A percentile compares a stretch with the other conserved stretches of the same genome.
Conservation (phyloP, 2,888 invertebrate genomes). For the Diplazon laetatorius region DNA sequence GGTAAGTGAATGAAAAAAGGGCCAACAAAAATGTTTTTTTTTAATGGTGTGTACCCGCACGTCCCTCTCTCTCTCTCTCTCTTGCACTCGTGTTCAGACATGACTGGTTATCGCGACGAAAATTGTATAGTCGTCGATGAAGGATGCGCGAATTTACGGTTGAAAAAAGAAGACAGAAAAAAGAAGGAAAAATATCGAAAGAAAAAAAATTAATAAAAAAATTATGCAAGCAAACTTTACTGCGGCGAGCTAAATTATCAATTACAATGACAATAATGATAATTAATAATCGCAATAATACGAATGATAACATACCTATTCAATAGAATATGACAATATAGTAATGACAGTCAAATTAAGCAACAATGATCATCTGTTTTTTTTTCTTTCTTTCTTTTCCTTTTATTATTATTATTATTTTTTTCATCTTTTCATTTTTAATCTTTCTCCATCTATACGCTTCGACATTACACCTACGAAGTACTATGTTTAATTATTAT, state of each 20-base stretch:
- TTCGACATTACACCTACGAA: conserved; percentile 36
- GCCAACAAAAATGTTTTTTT: conserved; percentile 15
- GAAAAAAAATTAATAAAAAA: no score
- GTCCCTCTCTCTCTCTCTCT: conserved; percentile 39
- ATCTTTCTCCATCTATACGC: conserved; percentile 29
- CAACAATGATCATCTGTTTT: conserved; percentile 78
- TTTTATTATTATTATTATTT: no score
- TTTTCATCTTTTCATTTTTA: no score
- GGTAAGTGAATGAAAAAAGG: conserved; percentile 16
- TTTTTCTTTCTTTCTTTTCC: conserved; percentile 45
- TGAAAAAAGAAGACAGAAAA: conserved; percentile 16
- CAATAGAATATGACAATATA: conserved; percentile 82
- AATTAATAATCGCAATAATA: conserved; percentile 70
- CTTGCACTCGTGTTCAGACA: not conserved
- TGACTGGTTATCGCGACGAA: not conserved
- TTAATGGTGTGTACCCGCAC: conserved; percentile 6
- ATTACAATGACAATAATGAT: conserved; percentile 67
- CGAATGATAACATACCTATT: conserved; percentile 79
- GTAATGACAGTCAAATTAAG: conserved; percentile 82
- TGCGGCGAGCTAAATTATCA: conserved; percentile 34
- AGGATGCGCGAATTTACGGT: conserved; percentile 8
- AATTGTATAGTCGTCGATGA: not conserved
- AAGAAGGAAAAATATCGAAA: no score
- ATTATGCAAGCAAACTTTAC: conserved; percentile 49
- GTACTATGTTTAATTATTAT: conserved; percentile 66